phyloP scores from a whole-genome alignment of 2,888 invertebrate species.

The Parnassius apollo region DNA sequence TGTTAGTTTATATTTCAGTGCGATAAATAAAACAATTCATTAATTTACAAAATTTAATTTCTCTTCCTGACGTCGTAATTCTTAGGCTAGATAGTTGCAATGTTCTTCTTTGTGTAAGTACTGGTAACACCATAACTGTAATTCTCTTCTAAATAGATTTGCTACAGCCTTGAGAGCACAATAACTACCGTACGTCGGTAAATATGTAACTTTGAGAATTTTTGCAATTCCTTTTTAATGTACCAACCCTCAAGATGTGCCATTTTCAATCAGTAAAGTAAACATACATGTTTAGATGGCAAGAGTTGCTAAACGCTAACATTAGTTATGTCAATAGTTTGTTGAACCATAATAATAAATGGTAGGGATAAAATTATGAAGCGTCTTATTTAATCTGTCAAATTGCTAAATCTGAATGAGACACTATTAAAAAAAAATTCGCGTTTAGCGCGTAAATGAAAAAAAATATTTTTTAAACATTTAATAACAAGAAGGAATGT shows the following conservation, averaged over 20 bases:
- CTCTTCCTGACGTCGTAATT: slow-evolving; percentile 66
- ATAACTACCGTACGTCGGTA: slow-evolving; percentile 29
- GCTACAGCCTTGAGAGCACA: slow-evolving; percentile 42
- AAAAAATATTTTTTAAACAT: slow-evolving; percentile 28
- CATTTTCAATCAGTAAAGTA: slow-evolving; percentile 53
- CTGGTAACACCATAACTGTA: slow-evolving; percentile 77
- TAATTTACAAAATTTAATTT: slow-evolving; percentile 68
- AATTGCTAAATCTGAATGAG: slow-evolving; percentile 12
- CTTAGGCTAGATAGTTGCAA: slow-evolving; percentile 70
- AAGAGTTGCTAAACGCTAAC: slow-evolving; percentile 79
- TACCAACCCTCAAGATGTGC: slow-evolving; percentile 43
- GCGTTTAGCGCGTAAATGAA: neutral
- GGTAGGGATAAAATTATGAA: slow-evolving; percentile 16
- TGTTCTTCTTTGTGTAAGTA: slow-evolving; percentile 70
- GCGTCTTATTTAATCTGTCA: slow-evolving; percentile 10
- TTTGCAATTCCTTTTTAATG: slow-evolving; percentile 6
- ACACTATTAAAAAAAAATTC: slow-evolving; percentile 14
- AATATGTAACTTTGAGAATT: slow-evolving; percentile 3
- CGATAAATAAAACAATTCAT: slow-evolving; percentile 25
- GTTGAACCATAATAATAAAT: slow-evolving; percentile 39
- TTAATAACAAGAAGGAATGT: slow-evolving; percentile 62
- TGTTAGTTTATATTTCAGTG: too few species aligned
- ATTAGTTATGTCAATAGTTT: slow-evolving; percentile 41
- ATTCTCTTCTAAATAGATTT: slow-evolving; percentile 47
- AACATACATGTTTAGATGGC: slow-evolving; percentile 66